Evolutionary conservation across 2,888 invertebrate species (phyloP).

Genomic region (Podabrus alpinus): DNA sequence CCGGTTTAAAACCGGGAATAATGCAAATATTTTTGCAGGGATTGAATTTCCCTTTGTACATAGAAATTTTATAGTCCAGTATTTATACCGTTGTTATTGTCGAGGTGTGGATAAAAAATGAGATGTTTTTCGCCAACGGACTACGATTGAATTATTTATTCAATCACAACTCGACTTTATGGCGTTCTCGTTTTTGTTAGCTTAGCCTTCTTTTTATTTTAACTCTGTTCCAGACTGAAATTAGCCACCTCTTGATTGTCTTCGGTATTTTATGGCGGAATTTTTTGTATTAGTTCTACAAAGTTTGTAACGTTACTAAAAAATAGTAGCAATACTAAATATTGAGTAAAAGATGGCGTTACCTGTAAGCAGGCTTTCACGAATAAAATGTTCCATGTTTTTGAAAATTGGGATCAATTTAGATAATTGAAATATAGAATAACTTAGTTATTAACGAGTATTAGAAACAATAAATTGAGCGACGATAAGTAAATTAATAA

Average conservation of each 20-base stretch:
- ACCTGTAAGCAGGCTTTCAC: no score
- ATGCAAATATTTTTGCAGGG: not conserved
- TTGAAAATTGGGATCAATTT: not conserved
- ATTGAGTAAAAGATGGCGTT: no score
- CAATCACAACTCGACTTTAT: no score
- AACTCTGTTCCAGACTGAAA: no score
- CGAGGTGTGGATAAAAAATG: not conserved
- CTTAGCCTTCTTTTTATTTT: no score
- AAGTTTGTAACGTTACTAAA: no score
- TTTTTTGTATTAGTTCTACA: no score
- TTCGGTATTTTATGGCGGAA: no score
- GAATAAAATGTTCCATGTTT: not conserved
- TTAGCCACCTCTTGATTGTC: no score
- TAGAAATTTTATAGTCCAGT: not conserved
- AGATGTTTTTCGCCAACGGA: not conserved
- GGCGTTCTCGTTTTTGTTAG: no score
- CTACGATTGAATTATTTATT: not conserved
- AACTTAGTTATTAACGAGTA: not conserved
- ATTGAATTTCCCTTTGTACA: not conserved
- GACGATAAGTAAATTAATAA: not conserved
- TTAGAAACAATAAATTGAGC: not conserved
- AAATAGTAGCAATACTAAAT: no score
- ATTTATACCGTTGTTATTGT: not conserved
- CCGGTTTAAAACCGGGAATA: not conserved
- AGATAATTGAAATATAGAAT: not conserved